Base-by-base conservation (phyloP, 2,113 vertebrate genomes). In the Rhea pennata region DNA sequence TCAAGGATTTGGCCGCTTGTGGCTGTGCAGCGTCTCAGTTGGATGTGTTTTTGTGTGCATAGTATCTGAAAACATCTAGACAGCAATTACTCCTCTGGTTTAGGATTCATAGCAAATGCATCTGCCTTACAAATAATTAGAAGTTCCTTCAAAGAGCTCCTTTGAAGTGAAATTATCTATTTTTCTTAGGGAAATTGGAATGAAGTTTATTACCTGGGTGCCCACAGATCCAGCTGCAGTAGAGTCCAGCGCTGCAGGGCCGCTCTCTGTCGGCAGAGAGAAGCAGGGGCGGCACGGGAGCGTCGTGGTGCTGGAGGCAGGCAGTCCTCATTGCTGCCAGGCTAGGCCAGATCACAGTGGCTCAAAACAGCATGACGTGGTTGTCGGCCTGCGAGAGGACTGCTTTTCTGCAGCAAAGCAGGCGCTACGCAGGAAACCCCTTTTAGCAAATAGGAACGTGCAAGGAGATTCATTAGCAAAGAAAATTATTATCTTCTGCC, bases 311-410 rank as follows among this genome's bases (percentile, higher is more conserved):
- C 0, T 0, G 83, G 59, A 33, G 58, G 33, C 51, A 42, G 6
- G 36, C 21, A 1, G 0, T 27, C 54, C 78, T 22, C 0, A 1
- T 1, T 11, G 46, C 62, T 75, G 36, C 46, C 54, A 33, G 1
- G 1, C 29, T n/a, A 15, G 59, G 66, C n/a, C 12, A 8, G 24
- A 5, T 6, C 1, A 12, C 6, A 5, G 14, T 53, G 70, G 50
- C 70, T 72, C 21, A 0, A 21, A 42, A 31, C 3, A n/a, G 53
- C 2, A 0, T 39, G 15, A 44, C 36, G 46, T 75, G 39, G 51
- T 51, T 66, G 23, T 51, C 42, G 80, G 33, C 31, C 54, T 65
- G 5, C 14, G 24, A 23, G 50, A 75, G 46, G 40, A n/a, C 54
- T 21, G 58, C 6, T 76, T 19, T 76, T 50, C 40, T 71, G 69